Evolutionary conservation across 2,888 invertebrate species (phyloP).

Genomic region (Pammene fasciana): DNA sequence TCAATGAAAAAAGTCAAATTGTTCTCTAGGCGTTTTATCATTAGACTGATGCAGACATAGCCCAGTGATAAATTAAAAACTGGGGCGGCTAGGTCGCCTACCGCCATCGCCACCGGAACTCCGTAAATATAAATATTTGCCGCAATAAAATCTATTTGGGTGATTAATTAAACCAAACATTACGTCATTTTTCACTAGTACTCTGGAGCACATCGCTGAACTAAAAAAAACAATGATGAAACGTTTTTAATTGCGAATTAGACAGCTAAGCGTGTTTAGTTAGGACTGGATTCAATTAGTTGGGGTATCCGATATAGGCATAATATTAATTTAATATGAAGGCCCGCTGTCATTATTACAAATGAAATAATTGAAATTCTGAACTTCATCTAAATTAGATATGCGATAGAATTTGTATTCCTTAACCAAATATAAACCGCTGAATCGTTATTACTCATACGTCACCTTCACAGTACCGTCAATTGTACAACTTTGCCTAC

Average conservation of each 20-base stretch:
- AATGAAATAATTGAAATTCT: background rate
- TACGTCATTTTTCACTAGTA: constrained; percentile 57
- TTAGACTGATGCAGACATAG: constrained; percentile 37
- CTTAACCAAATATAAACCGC: too few species aligned
- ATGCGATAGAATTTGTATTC: too few species aligned
- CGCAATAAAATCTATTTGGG: constrained; percentile 74
- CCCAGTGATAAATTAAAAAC: constrained; percentile 51
- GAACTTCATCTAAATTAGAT: too few species aligned
- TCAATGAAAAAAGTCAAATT: constrained; percentile 2
- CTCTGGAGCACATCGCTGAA: constrained; percentile 42
- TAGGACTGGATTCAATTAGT: constrained; percentile 49
- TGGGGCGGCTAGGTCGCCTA: constrained; percentile 49
- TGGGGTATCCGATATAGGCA: constrained; percentile 13
- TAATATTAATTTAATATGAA: constrained; percentile 19
- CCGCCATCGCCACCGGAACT: constrained; percentile 50
- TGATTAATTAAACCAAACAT: constrained; percentile 69
- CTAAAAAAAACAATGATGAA: constrained; percentile 47
- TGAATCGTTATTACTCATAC: background rate
- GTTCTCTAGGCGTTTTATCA: constrained; percentile 4
- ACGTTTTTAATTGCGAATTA: constrained; percentile 50
- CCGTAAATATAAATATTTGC: constrained; percentile 72
- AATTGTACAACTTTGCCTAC: too few species aligned
- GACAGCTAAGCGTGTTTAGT: constrained; percentile 51
- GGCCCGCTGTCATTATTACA: background rate
- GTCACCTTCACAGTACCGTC: background rate